Percentiles rank a stretch among this genome's conserved stretches.
These are phyloP conservation scores for Lagenorhynchus albirostris DNA, from an alignment of 2,113 vertebrate genomes.

Conservation along the genomic window DNA sequence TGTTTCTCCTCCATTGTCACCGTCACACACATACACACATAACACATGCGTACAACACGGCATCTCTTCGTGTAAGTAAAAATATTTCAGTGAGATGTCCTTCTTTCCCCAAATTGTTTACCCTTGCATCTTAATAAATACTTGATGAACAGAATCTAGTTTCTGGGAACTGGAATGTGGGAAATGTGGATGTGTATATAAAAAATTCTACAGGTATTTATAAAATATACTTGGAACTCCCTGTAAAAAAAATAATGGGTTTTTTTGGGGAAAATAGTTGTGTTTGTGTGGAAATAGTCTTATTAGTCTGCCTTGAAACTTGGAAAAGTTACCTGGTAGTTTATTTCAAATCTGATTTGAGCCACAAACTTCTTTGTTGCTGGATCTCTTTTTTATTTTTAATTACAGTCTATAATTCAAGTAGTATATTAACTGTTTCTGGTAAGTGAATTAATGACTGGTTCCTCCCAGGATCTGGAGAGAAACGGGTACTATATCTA, in stretches of 20 bases:
- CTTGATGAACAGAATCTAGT: not conserved
- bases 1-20: not conserved
- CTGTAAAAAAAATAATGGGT: not conserved
- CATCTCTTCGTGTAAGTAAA: not conserved
- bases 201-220: not conserved
- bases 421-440: not conserved
- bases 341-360: conserved; percentile 20
- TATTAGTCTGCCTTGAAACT: not conserved
- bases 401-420: not conserved
- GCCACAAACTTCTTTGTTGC: not conserved
- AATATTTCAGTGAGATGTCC: not conserved
- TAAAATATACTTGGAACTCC: not conserved
- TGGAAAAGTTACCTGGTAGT: not conserved
- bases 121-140: not conserved
- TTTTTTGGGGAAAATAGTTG: no score
- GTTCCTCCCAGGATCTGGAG: not conserved
- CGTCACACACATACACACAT: not conserved
- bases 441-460: not conserved
- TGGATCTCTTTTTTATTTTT: not conserved
- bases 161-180: not conserved
- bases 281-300: not conserved
- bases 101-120: not conserved
- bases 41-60: no score
- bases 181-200: not conserved
- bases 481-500: not conserved